A percentile compares a stretch with the other conserved stretches of the same genome.
phyloP scores from a whole-genome alignment of 2,888 invertebrate species.

The Andricus curvator region DNA sequence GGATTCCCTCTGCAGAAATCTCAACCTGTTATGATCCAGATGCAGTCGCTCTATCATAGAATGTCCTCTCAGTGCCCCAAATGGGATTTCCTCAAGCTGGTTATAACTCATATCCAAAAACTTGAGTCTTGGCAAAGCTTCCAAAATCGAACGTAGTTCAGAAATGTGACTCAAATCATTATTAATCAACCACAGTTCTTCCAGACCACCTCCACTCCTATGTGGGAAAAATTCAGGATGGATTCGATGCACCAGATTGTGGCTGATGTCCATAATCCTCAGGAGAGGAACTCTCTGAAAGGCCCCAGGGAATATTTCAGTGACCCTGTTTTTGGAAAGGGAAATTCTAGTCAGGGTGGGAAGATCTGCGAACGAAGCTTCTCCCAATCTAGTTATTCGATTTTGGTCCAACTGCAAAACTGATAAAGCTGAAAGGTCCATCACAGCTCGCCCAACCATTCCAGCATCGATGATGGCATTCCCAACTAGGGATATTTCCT shows the following conservation, averaged over 20 bases:
- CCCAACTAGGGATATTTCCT: conserved; percentile 85
- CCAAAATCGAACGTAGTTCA: conserved; percentile 87
- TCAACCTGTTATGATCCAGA: conserved; percentile 88
- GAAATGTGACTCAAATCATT: conserved; percentile 88
- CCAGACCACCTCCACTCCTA: conserved; percentile 86
- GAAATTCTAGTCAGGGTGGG: conserved; percentile 85
- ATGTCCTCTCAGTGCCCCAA: conserved; percentile 89
- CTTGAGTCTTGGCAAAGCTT: conserved; percentile 87
- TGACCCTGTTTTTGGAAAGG: conserved; percentile 86
- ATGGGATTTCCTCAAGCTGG: conserved; percentile 87
- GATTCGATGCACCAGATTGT: conserved; percentile 87
- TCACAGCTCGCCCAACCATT: conserved; percentile 89
- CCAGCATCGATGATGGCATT: conserved; percentile 89
- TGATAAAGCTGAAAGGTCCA: conserved; percentile 87
- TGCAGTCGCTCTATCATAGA: conserved; percentile 89
- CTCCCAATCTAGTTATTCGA: conserved; percentile 84
- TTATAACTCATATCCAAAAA: conserved; percentile 90
- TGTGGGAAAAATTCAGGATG: conserved; percentile 91
- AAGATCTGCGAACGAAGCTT: conserved; percentile 90
- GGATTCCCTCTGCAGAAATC: conserved; percentile 87
- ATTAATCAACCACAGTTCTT: conserved; percentile 87
- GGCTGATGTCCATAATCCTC: conserved; percentile 86
- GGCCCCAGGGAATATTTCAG: conserved; percentile 88
- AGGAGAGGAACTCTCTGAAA: conserved; percentile 89
- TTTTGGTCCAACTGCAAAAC: conserved; percentile 86